Evolutionary conservation across 2,888 invertebrate species (phyloP), one percentile per base, ranked within the genome.

Genomic region (Sinelater perroti): DNA sequence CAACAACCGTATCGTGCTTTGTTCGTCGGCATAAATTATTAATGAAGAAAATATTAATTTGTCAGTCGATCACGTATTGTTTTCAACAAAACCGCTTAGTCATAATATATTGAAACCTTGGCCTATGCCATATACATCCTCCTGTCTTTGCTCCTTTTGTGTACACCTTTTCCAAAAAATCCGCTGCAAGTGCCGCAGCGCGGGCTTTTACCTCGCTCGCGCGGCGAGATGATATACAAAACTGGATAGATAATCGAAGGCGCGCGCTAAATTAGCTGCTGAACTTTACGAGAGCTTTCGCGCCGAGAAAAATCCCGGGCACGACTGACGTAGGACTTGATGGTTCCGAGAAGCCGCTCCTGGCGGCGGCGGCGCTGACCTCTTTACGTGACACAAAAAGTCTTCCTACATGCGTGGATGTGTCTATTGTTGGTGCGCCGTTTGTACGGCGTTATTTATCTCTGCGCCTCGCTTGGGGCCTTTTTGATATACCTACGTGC

Each of bases 291-390:
- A 53, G n/a, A 33, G 28, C 45, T 46, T 45, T 53, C 38, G 18
- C 45, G 18, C n/a, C 44, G 17, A 31, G 31, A 52, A 58, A 58
- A 58, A 40, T 49, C 35, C 16, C 13, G 36, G 8, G 47, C 58
- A 57, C 63, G 58, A 58, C 59, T 56, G 60, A 61, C 56, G 63
- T 63, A 61, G 63, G 61, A 63, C 40, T 61, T 61, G 53, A 62
- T 60, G 57, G 40, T 63, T 63, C 63, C 56, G 35, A 57, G 60
- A 60, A 63, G 52, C 53, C 60, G 54, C 60, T 58, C 57, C 53
- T 58, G 61, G 53, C 46, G 56, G 55, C 46, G 61, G 53, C 56
- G 58, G 56, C 57, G 55, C 56, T 60, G 56, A 60, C 60, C 60
- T 55, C 55, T 60, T 60, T 60, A 51, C 44, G 20, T 40, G 55